Conservation (phyloP, 2,888 invertebrate species). For the Ommatoiulus sabulosus region DNA sequence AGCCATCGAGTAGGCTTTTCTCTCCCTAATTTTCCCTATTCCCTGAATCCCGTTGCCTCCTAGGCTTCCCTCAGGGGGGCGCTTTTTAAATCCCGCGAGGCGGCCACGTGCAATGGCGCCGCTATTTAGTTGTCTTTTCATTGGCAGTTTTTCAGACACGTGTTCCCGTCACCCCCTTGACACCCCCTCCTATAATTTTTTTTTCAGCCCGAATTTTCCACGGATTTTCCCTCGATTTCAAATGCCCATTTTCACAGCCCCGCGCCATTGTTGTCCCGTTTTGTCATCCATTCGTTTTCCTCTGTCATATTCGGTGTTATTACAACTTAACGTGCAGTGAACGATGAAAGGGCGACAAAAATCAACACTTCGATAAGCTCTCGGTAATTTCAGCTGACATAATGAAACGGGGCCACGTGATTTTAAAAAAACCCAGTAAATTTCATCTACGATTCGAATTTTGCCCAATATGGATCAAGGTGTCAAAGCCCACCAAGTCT, state of each 20-base stretch:
- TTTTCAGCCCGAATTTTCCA: not conserved
- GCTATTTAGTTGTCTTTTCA: slow-evolving; percentile 22
- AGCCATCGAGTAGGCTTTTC: not conserved
- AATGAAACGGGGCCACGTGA: no score
- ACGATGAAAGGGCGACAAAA: not conserved
- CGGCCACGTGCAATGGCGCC: not conserved
- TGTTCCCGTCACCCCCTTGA: slow-evolving; percentile 21
- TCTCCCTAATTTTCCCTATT: not conserved
- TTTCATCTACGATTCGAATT: no score
- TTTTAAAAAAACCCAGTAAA: no score
- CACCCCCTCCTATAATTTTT: not conserved
- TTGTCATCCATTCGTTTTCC: slow-evolving; percentile 14
- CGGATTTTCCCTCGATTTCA: not conserved
- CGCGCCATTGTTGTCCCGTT: slow-evolving; percentile 15
- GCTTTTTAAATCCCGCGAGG: slow-evolving; percentile 15
- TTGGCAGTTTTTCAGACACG: slow-evolving; percentile 28
- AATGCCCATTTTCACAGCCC: not conserved
- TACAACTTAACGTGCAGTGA: slow-evolving; percentile 6
- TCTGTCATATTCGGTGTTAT: slow-evolving; percentile 34
- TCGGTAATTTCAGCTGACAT: not conserved
- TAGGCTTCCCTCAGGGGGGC: not conserved
- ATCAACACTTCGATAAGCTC: not conserved
- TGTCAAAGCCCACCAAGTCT: no score
- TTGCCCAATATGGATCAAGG: no score
- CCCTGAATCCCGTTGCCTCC: not conserved